Base-by-base conservation (phyloP, 2,113 vertebrate species). In the Plectropomus leopardus region DNA sequence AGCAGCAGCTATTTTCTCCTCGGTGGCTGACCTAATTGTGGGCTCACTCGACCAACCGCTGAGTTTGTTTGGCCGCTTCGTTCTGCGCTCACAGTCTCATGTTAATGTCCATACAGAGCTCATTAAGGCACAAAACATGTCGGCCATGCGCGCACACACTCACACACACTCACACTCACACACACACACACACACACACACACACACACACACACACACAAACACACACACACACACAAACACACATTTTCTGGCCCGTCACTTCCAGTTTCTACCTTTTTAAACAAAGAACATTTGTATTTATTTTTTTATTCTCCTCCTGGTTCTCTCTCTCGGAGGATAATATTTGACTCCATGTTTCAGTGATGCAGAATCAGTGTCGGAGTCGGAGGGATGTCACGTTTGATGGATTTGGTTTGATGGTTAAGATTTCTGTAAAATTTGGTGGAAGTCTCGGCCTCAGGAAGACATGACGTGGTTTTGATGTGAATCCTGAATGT, bases 1-100 rank as follows among this genome's bases (percentile, higher is more conserved):
- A 71, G 80, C 68, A 78, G 83, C 71, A 78, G 83, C 74, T 80
- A 32, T 75, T 77, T 55, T 74, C 71, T 89, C 65, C 67, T 84
- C 72, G n/a, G 55, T 36, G 28, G 21, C 36, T 71, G 88, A 82
- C 82, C 80, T 86, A 76, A 84, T 87, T 84, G 79, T 65, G 67
- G 59, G 55, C 77, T 73, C 53, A 75, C 57, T 87, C 36, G 32
- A 80, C 68, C 66, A 63, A 81, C 86, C 68, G 80, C 86, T 77
- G 84, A 50, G 76, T 79, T 82, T 88, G 81, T 86, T 79, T 84
- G 81, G 85, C 66, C 24, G 30, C 72, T 69, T 19, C 44, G 19
- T 40, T 67, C 55, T 32, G 57, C 11, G 19, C 64, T 80, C 40
- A 8, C 21, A 47, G 58, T 26, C 67, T 85, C 69, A 17, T 54